Evolutionary conservation across 2,113 vertebrate genomes (phyloP), one percentile per base, ranked within the genome.

Genomic region (Microcebus jonahi): DNA sequence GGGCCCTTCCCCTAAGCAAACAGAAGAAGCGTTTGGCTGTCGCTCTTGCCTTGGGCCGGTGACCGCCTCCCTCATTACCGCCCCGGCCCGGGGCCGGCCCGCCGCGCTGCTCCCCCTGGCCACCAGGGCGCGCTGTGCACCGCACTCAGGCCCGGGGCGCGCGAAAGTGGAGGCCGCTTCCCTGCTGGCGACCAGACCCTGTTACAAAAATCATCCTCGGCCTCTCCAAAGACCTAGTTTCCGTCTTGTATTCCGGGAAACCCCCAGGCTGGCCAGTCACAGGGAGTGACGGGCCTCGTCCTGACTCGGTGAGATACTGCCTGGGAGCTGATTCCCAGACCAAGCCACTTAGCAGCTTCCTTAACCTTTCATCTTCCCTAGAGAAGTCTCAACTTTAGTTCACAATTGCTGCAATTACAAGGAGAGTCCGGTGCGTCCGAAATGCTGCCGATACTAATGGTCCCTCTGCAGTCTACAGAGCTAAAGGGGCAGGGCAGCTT

Each of bases 111-210:
- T 27, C 27, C 29, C 17, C 65, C 23, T 42, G 21, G 82, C 63
- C 97, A 91, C 95, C 39, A 96, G 96, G 77, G 21, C 79, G 91
- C 90, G 83, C 83, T 0, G 23, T 0, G 70, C 48, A 77, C 96
- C 82, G 48, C 3, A 36, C 4, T 79, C 59, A 13, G 71, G 25
- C n/a, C 55, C 42, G 59, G 29, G 5, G 8, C 2, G 59, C 55
- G 53, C 53, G 1, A 31, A 63, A 57, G 18, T 6, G 0, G 75
- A 6, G 45, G 45, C 23, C 1, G n/a, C 21, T 21, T 25, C 10
- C 48, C 15, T 0, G 10, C 23, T 0, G 17, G 45, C 42, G 23
- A 8, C 18, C 73, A 36, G 50, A 53, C 14, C 13, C 5, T 2
- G 15, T 63, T 53, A 53, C 2, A 80, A 65, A 36, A 53, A 84